These are phyloP conservation scores for Drosophila eohydei DNA, from an alignment of 2,888 invertebrate genomes.

Conservation along the genomic window DNA sequence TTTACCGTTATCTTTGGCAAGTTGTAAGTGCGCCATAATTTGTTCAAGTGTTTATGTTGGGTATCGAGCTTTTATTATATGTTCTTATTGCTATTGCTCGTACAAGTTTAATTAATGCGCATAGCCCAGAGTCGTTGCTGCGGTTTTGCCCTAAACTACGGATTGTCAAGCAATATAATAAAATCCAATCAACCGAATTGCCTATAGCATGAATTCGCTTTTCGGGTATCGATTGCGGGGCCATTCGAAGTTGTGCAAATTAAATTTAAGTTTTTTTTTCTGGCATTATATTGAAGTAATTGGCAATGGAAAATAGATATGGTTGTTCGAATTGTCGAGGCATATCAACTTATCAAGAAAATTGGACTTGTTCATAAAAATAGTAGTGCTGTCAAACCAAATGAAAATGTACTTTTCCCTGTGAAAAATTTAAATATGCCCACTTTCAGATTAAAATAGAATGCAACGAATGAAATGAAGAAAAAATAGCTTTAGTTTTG, in stretches of 20 bases:
- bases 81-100: slow-evolving; percentile 51
- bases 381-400: too few species aligned
- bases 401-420: too few species aligned
- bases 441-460: too few species aligned
- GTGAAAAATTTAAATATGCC: too few species aligned
- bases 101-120: slow-evolving; percentile 65
- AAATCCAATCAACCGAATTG: slow-evolving; percentile 14
- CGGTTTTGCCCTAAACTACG: not conserved
- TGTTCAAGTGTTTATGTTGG: slow-evolving; percentile 67
- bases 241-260: not conserved
- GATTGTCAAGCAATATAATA: slow-evolving; percentile 5
- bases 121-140: slow-evolving; percentile 31
- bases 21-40: slow-evolving; percentile 69
- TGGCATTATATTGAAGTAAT: not conserved
- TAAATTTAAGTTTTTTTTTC: not conserved
- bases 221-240: not conserved
- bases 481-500: too few species aligned
- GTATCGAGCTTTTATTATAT: slow-evolving; percentile 61
- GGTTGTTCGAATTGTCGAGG: not conserved
- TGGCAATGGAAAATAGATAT: not conserved
- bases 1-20: slow-evolving; percentile 69
- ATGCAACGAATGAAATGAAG: too few species aligned
- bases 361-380: too few species aligned
- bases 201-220: not conserved
- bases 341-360: too few species aligned